Base-by-base conservation (phyloP, 2,888 invertebrate genomes). In the Tachina lurida region DNA sequence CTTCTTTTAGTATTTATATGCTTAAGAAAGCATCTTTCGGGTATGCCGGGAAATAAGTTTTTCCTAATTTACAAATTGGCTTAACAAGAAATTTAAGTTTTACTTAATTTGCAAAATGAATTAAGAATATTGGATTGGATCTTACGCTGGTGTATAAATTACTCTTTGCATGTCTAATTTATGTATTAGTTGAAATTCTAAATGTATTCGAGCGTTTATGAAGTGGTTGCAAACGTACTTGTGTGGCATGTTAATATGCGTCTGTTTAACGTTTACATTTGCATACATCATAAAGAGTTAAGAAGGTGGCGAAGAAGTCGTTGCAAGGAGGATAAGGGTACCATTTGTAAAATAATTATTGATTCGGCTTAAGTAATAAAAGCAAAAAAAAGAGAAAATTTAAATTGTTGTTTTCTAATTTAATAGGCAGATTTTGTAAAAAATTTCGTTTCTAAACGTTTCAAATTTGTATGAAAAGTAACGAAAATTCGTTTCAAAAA, bases 11-110 rank as follows among this genome's bases (percentile, higher is more conserved):
- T 31, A 31, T 54, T 56, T 77, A n/a, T 71, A 19, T 19, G 49
- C 70, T 63, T 49, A 31, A 10, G 19, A 7, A 74, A 74, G 45
- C 63, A 22, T 58, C 10, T 67, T 73, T 47, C 43, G 41, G 22
- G 17, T 58, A 12, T 62, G 31, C 13, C 58, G 43, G 10, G 62
- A 17, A 54, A 31, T 15, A 76, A 60, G 31, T 74, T 84, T 68
- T 77, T 68, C 78, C 31, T 85, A 81, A 82, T 85, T 78, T 82
- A 79, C 78, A 85, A 85, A 85, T 85, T 85, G 82, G 63, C 82
- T 84, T 60, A 54, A 65, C 65, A 56, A 52, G 54, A 78, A 82
- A 70, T 76, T 84, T 73, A 71, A 82, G 56, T 82, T 85, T 60
- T 73, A 74, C 70, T 82, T 65, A 78, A 78, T 82, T 85, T 82